A percentile compares a stretch with the other conserved stretches of the same genome.
phyloP scores from a whole-genome alignment of 2,888 invertebrate species.

The Plagiodera versicolora region DNA sequence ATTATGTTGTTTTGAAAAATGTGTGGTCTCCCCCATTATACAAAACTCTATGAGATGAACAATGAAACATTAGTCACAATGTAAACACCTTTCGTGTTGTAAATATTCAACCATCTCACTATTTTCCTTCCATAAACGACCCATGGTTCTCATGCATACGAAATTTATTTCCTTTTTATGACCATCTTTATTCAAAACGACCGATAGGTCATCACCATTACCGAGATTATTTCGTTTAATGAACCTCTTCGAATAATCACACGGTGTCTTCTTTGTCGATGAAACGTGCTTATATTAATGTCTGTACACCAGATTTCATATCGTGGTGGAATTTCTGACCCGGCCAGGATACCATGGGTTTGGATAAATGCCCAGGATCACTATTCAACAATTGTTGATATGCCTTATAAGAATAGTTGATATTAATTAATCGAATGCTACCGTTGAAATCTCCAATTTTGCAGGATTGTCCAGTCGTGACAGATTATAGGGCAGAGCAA shows the following conservation, averaged over 20 bases:
- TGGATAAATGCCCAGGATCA: too few species aligned
- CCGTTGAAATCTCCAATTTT: conserved; percentile 32
- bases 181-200: background rate
- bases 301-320: background rate
- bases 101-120: background rate
- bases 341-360: too few species aligned
- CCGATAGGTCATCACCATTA: background rate
- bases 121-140: background rate
- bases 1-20: too few species aligned
- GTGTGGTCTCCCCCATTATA: too few species aligned
- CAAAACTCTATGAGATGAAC: too few species aligned
- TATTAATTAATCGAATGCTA: background rate
- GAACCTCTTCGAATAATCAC: background rate
- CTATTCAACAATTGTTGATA: too few species aligned
- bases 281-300: background rate
- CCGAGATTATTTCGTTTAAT: background rate
- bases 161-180: background rate
- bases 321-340: background rate
- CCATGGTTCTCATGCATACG: background rate
- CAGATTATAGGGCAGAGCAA: conserved; percentile 87
- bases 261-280: background rate
- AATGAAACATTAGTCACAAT: background rate
- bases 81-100: background rate
- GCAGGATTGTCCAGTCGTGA: conserved; percentile 77
- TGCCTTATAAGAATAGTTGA: too few species aligned